phyloP scores from a whole-genome alignment of 1,140 invertebrate genomes.

The Drosophila murphyi region DNA sequence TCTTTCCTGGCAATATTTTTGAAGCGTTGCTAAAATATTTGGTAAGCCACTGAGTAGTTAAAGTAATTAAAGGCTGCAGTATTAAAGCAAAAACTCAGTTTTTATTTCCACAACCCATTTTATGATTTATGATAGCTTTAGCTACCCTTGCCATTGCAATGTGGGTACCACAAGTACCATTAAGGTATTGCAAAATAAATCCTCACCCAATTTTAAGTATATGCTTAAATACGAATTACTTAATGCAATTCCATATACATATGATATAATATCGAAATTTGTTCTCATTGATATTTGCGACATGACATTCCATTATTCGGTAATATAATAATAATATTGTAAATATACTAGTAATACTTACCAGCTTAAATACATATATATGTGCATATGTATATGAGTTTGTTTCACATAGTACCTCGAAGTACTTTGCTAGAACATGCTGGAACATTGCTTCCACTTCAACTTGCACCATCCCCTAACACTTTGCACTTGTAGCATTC shows the following conservation, averaged over 20 bases:
- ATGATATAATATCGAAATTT: not conserved
- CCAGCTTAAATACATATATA: not conserved
- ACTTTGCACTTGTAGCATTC: slow-evolving; percentile 42
- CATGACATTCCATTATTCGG: not conserved
- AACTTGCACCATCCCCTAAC: not conserved
- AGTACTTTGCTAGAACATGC: not conserved
- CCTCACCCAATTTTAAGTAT: not conserved
- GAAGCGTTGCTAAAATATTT: slow-evolving; percentile 74
- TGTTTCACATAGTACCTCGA: not conserved
- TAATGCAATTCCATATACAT: no score
- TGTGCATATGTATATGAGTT: not conserved
- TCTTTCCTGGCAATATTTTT: slow-evolving; percentile 48
- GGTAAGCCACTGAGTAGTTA: slow-evolving; percentile 17
- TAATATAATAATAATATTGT: no score
- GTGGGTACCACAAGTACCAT: not conserved
- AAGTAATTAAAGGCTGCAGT: slow-evolving; percentile 54
- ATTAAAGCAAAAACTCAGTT: slow-evolving; percentile 16
- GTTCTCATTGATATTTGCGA: not conserved
- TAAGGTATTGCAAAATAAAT: no score
- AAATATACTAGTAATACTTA: no score
- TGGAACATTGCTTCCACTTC: not conserved
- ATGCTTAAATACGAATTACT: not conserved
- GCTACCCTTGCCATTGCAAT: no score
- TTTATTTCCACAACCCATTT: slow-evolving; percentile 7
- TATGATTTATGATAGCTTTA: not conserved